Evolutionary conservation across 2,888 invertebrate species (phyloP).

Genomic region (Eupithecia subfuscata): DNA sequence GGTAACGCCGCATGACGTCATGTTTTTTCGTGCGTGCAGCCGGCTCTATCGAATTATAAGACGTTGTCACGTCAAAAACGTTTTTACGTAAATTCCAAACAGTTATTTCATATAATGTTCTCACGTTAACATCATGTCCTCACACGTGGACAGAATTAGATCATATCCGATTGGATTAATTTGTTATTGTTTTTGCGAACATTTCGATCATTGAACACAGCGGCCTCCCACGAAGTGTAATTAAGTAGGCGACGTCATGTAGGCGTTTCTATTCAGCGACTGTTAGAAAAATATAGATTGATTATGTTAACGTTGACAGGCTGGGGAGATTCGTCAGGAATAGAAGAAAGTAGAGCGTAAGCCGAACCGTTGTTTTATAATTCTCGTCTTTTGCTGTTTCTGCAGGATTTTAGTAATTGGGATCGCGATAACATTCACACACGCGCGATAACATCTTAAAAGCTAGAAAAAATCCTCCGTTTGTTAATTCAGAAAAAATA

Average conservation of each 20-base stretch:
- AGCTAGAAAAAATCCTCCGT: neutral
- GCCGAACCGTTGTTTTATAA: too few relatives aligned
- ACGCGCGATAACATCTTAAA: too few relatives aligned
- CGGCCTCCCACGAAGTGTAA: conserved; percentile 63
- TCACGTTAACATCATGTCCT: neutral
- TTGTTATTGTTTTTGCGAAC: conserved; percentile 66
- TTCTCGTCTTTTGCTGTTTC: too few relatives aligned
- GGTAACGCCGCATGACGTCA: too few relatives aligned
- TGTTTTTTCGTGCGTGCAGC: too few relatives aligned
- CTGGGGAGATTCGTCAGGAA: neutral
- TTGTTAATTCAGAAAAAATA: neutral
- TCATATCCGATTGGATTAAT: conserved; percentile 50
- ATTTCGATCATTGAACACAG: conserved; percentile 60
- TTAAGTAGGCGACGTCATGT: conserved; percentile 57
- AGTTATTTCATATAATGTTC: neutral
- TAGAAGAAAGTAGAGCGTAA: neutral
- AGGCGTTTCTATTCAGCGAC: conserved; percentile 49
- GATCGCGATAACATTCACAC: too few relatives aligned
- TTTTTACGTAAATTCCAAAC: too few relatives aligned
- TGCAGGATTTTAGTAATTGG: too few relatives aligned
- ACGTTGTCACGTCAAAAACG: too few relatives aligned
- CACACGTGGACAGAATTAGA: conserved; percentile 31
- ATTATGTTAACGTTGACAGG: neutral
- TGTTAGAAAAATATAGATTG: conserved; percentile 11
- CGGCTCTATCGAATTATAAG: too few relatives aligned